A percentile compares a stretch with the other conserved stretches of the same genome.
Evolutionary conservation across 92 coral and sea anemone genomes (phyloP).

Genomic region (Palythoa grandiflora): DNA sequence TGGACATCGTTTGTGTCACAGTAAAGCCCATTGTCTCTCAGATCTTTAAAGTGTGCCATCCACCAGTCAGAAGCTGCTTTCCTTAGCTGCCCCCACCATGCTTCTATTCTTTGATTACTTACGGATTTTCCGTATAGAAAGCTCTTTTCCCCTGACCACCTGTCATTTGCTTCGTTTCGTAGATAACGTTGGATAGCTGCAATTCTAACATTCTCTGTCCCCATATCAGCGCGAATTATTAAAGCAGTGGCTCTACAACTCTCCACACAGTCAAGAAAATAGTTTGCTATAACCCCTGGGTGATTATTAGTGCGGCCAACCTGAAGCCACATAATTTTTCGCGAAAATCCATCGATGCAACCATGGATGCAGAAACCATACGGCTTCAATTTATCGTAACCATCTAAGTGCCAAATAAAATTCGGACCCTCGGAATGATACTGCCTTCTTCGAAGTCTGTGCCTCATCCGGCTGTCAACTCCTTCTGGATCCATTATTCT

Average conservation of each 20-base stretch:
- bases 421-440: conserved; percentile 38
- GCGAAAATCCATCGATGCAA: conserved; percentile 21
- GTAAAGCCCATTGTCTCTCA: conserved; percentile 59
- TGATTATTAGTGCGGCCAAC: conserved; percentile 31
- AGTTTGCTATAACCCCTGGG: conserved; percentile 27
- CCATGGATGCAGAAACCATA: conserved; percentile 46
- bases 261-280: conserved; percentile 58
- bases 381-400: conserved; percentile 37
- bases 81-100: conserved; percentile 72
- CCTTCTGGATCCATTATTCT: conserved; percentile 54
- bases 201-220: conserved; percentile 62
- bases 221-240: conserved; percentile 63
- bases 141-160: conserved; percentile 61
- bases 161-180: conserved; percentile 58
- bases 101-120: conserved; percentile 64
- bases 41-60: conserved; percentile 66
- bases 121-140: conserved; percentile 60
- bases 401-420: conserved; percentile 44
- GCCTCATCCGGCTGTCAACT: conserved; percentile 31
- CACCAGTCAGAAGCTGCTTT: conserved; percentile 64
- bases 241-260: conserved; percentile 56
- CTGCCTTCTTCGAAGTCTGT: conserved; percentile 40
- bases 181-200: conserved; percentile 64
- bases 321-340: conserved; percentile 43
- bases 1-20: conserved; percentile 63